Conservation (phyloP, 1,140 invertebrate species). For the Sarcophaga peregrina region DNA sequence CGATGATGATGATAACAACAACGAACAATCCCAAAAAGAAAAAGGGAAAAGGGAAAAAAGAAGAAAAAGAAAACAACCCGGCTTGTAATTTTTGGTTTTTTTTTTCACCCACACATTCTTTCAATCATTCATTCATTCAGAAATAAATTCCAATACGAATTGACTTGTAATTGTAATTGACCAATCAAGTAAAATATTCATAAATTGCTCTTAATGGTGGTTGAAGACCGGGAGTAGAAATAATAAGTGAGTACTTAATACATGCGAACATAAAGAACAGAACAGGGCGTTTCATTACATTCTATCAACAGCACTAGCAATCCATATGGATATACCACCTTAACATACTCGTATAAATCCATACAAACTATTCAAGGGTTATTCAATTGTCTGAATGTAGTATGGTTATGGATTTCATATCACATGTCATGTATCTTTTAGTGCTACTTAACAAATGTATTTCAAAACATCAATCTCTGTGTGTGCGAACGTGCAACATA, state of each 20-base stretch:
- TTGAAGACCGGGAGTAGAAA: not conserved
- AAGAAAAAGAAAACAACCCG: no score
- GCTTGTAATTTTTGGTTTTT: no score
- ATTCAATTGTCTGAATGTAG: not conserved
- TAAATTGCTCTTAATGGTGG: not conserved
- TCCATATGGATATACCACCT: no score
- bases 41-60: no score
- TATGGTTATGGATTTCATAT: not conserved
- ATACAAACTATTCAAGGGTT: no score
- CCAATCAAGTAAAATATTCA: slow-evolving; percentile 41
- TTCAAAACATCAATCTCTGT: not conserved
- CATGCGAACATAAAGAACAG: not conserved
- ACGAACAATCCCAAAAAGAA: no score
- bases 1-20: not conserved
- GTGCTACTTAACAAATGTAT: not conserved
- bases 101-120: not conserved
- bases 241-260: slow-evolving; percentile 2
- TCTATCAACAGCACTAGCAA: no score
- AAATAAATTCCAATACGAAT: slow-evolving; percentile 9
- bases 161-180: slow-evolving; percentile 41
- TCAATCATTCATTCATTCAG: not conserved
- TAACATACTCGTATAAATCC: no score
- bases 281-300: slow-evolving; percentile 8
- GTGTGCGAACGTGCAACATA: no score
- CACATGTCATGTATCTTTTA: not conserved